These are phyloP conservation scores for Oenanthe oenanthe DNA, from an alignment of 2,113 vertebrate species.

Conservation along the genomic window DNA sequence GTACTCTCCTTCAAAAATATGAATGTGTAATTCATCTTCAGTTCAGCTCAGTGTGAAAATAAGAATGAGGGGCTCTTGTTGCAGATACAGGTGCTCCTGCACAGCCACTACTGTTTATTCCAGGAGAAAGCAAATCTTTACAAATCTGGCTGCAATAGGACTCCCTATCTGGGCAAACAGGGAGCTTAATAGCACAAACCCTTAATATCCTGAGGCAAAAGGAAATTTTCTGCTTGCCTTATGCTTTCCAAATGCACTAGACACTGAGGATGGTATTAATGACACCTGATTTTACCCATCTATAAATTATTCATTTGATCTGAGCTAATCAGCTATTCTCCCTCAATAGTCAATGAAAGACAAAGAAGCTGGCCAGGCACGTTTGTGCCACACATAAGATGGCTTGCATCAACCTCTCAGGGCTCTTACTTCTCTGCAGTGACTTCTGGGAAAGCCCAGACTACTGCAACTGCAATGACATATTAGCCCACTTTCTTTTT, in stretches of 20 bases:
- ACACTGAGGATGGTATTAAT: not conserved
- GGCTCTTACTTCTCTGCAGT: not conserved
- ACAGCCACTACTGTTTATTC: not conserved
- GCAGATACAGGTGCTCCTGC: not conserved
- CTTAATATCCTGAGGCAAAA: not conserved
- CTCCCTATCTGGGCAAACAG: not conserved
- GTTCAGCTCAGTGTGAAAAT: not conserved
- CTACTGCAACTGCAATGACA: not conserved
- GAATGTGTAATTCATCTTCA: not conserved
- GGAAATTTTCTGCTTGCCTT: not conserved
- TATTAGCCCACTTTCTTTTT: not conserved
- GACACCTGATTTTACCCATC: not conserved
- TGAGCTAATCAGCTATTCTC: not conserved
- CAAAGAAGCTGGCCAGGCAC: not conserved
- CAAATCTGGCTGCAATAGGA: not conserved
- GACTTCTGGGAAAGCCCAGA: not conserved
- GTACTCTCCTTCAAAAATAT: not conserved
- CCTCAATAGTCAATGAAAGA: not conserved
- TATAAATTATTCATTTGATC: constrained; percentile 28
- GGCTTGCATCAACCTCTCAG: not conserved
- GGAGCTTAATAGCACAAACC: not conserved
- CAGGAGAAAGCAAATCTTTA: not conserved
- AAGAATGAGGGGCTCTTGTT: not conserved
- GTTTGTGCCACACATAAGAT: not conserved
- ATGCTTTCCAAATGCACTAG: not conserved